These are phyloP conservation scores for Drosophila melanica DNA, from an alignment of 1,140 invertebrate species.

Conservation along the genomic window DNA sequence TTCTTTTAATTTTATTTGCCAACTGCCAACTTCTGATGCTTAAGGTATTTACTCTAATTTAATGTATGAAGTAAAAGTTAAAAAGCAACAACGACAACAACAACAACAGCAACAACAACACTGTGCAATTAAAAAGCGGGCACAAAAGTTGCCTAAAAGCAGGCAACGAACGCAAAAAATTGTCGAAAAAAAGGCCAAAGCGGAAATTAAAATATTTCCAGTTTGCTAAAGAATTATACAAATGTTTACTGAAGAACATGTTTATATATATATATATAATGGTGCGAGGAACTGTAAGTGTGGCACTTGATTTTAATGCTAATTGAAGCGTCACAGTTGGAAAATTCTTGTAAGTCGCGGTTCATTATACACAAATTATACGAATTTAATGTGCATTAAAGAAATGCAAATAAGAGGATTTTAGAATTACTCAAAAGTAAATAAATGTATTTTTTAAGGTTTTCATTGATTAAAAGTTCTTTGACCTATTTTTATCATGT, in stretches of 20 bases:
- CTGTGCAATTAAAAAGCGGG: slow-evolving; percentile 63
- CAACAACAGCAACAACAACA: slow-evolving; percentile 48
- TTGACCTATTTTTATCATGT: too few species aligned
- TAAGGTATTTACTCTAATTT: slow-evolving; percentile 80
- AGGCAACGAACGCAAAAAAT: slow-evolving; percentile 43
- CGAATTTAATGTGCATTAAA: background rate
- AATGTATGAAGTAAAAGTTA: slow-evolving; percentile 36
- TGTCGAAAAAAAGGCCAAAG: slow-evolving; percentile 23
- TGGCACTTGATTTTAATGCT: slow-evolving; percentile 49
- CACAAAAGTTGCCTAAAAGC: slow-evolving; percentile 56
- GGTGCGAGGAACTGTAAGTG: slow-evolving; percentile 3
- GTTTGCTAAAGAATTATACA: slow-evolving; percentile 49
- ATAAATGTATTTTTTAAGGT: background rate
- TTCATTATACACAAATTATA: slow-evolving; percentile 15
- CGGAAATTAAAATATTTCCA: slow-evolving; percentile 82
- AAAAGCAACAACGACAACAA: slow-evolving; percentile 42
- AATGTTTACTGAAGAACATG: slow-evolving; percentile 17
- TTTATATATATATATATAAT: background rate
- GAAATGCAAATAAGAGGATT: slow-evolving; percentile 20
- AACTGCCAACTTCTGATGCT: slow-evolving; percentile 37
- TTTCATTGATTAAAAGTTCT: too few species aligned
- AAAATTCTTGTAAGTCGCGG: slow-evolving; percentile 14
- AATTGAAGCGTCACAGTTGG: slow-evolving; percentile 47
- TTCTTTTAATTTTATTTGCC: slow-evolving; percentile 52
- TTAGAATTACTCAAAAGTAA: background rate